phyloP scores from a whole-genome alignment of 2,113 vertebrate genomes.

The Camelus dromedarius region DNA sequence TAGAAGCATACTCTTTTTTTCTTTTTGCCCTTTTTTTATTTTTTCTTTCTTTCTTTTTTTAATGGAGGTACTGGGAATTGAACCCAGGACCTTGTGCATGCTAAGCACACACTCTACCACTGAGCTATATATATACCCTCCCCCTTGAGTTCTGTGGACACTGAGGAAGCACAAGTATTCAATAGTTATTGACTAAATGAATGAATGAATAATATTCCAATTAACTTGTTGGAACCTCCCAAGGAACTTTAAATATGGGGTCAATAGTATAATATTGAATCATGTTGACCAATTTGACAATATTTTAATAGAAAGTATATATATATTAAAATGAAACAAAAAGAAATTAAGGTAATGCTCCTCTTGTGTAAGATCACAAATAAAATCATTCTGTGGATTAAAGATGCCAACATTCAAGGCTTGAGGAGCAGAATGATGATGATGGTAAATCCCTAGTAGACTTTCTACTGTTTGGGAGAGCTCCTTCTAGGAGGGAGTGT shows the following conservation, averaged over 20 bases:
- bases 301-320: background rate
- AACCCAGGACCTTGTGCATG: no score
- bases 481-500: background rate
- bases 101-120: no score
- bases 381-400: background rate
- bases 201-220: background rate
- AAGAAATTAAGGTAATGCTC: background rate
- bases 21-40: no score
- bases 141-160: background rate
- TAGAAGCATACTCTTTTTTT: no score
- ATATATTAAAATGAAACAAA: slow-evolving; percentile 32
- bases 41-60: no score
- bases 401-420: background rate
- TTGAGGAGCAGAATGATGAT: background rate
- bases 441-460: accelerated
- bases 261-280: slow-evolving; percentile 1
- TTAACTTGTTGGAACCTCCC: background rate
- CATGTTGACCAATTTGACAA: background rate
- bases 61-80: no score
- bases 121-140: no score
- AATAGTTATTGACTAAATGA: background rate
- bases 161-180: background rate
- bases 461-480: background rate
- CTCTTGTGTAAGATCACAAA: background rate
- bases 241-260: background rate